phyloP scores from a whole-genome alignment of 2,888 invertebrate species.

The Danaus chrysippus region DNA sequence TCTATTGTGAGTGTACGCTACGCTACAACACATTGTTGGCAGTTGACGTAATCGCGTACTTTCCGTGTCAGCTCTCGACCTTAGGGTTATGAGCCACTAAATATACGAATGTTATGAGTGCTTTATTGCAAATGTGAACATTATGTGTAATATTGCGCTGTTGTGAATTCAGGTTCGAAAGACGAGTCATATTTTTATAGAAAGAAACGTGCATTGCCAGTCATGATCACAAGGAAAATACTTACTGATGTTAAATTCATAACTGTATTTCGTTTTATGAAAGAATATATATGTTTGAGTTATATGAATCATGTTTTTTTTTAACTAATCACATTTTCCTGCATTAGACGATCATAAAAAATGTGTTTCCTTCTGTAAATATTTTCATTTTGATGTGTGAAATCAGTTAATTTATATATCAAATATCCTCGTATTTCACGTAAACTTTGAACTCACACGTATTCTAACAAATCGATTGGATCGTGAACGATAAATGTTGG shows the following conservation, averaged over 20 bases:
- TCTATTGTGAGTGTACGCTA: not conserved
- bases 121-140: conserved; percentile 2
- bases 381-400: too few relatives aligned
- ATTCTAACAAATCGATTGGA: not conserved
- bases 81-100: not conserved
- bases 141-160: not conserved
- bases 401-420: too few relatives aligned
- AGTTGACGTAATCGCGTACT: conserved; percentile 4
- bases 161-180: not conserved
- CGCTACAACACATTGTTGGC: not conserved
- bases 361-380: too few relatives aligned
- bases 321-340: too few relatives aligned
- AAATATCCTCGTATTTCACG: too few relatives aligned
- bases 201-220: not conserved
- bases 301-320: too few relatives aligned
- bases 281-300: too few relatives aligned
- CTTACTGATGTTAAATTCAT: too few relatives aligned
- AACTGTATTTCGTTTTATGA: too few relatives aligned
- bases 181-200: not conserved
- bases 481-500: not conserved
- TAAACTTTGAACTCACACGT: too few relatives aligned
- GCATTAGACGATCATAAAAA: too few relatives aligned
- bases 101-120: conserved; percentile 3
- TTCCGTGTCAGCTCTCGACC: conserved; percentile 1
- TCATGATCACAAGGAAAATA: too few relatives aligned